Base-by-base conservation (phyloP, 1,140 invertebrate genomes). In the Leptinotarsa defecta region DNA sequence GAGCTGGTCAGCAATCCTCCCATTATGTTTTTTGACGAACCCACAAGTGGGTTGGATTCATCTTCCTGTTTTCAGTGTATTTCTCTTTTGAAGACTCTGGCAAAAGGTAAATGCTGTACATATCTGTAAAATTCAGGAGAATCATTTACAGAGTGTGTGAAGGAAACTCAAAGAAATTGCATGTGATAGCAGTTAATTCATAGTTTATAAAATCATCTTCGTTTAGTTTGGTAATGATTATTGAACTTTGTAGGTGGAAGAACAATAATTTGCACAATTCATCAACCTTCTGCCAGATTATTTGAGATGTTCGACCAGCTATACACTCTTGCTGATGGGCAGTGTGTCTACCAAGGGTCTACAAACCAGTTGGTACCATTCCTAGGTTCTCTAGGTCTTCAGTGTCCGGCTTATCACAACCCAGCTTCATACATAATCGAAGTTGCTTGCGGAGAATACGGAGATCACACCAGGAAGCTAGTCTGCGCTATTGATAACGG, bases 11-110 rank as follows among this genome's bases (percentile, higher is more conserved):
- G 96, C 86, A 98, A 98, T 87, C 97, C 97, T 22, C 93, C 94
- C 1, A 93, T 99, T 73, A 98, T 99, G 95, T 98, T 98, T 86
- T 98, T 99, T 84, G 97, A 99, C 84, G 97, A 99, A 85, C 97
- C 97, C 1, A 99, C 97, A 1, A 97, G 96, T 80, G 97, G 97
- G 17, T 86, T 98, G 83, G 97, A 98, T 86, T 97, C 95, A 80
- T 96, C 95, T 0, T 96, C 95, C 0, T 97, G 95, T 85, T 96
- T 95, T 84, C 96, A 98, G 85, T 98, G 96, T 84, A 95, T 98
- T 65, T 92, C 93, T 13, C 83, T 96, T 64, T 85, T 97, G 79
- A 94, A 97, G 87, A 93, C 92, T n/a, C 85, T 99, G 67, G 95
- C 96, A 1, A 89, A 92, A 27, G 95, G 95, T 48, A 72, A 73